phyloP scores from a whole-genome alignment of 2,113 vertebrate species.

The Mastomys coucha region DNA sequence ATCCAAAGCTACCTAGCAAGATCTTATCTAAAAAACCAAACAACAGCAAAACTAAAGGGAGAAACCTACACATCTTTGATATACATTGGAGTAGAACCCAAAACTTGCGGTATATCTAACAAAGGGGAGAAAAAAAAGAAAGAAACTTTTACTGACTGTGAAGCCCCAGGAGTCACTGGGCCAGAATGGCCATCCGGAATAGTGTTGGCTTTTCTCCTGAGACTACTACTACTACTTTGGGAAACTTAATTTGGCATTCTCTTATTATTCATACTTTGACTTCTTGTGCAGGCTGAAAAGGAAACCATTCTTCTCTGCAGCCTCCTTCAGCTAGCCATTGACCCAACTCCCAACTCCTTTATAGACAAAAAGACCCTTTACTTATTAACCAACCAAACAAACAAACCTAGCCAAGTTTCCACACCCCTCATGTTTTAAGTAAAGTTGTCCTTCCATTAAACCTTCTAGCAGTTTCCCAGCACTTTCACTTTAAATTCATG shows the following conservation, averaged over 20 bases:
- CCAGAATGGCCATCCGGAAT: not conserved
- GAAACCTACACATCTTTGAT: not conserved
- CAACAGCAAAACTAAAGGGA: too few relatives aligned
- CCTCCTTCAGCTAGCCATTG: not conserved
- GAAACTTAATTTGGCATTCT: not conserved
- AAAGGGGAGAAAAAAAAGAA: not conserved
- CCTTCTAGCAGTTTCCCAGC: not conserved
- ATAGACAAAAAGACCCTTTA: not conserved
- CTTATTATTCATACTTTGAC: not conserved
- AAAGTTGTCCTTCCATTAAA: not conserved
- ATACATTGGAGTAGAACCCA: not conserved
- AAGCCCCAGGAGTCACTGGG: not conserved
- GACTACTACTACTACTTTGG: not conserved
- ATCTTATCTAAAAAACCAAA: not conserved
- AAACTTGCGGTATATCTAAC: not conserved
- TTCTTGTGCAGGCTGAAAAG: not conserved
- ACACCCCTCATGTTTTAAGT: not conserved
- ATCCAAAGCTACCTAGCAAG: not conserved
- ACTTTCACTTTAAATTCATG: not conserved
- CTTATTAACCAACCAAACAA: not conserved
- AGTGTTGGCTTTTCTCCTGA: not conserved
- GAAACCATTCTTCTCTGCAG: not conserved
- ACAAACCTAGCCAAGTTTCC: not conserved
- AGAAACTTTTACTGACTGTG: not conserved
- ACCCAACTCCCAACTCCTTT: not conserved